phyloP scores from a whole-genome alignment of 2,113 vertebrate species.

The Phycodurus eques region DNA sequence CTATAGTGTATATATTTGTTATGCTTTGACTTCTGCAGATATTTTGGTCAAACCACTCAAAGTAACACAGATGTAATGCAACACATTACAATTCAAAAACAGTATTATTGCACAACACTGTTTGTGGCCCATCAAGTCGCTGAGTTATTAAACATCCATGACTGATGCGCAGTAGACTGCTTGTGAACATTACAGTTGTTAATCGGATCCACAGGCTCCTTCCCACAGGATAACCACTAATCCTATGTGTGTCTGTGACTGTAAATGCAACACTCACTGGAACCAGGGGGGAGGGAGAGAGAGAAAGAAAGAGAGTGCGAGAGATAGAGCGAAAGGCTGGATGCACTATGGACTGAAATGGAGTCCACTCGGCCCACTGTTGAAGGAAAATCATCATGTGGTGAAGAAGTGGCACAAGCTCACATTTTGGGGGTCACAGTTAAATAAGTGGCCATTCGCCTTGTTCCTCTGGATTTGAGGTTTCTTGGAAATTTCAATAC shows the following conservation, averaged over 20 bases:
- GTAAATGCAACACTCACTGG: conserved; percentile 46
- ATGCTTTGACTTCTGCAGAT: too few species aligned
- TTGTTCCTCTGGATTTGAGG: conserved; percentile 57
- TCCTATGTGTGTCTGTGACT: conserved; percentile 45
- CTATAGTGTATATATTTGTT: too few species aligned
- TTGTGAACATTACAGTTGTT: conserved; percentile 47
- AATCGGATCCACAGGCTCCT: conserved; percentile 68
- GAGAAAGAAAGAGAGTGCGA: conserved; percentile 49
- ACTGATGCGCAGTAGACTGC: conserved; percentile 48
- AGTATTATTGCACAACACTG: background rate
- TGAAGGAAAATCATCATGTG: conserved; percentile 61
- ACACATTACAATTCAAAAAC: background rate
- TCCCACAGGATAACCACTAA: conserved; percentile 66
- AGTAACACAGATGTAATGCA: background rate
- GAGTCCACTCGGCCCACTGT: conserved; percentile 52
- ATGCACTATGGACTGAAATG: conserved; percentile 58
- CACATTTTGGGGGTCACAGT: conserved; percentile 65
- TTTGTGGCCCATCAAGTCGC: too few species aligned
- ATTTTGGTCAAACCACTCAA: background rate
- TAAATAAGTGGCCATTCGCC: conserved; percentile 68
- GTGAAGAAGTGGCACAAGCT: conserved; percentile 62
- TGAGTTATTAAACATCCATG: conserved; percentile 33
- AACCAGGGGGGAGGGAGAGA: conserved; percentile 54
- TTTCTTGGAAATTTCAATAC: conserved; percentile 57
- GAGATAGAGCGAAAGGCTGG: conserved; percentile 54